phyloP scores from a whole-genome alignment of 2,888 invertebrate species.

The Scaeva pyrastri region DNA sequence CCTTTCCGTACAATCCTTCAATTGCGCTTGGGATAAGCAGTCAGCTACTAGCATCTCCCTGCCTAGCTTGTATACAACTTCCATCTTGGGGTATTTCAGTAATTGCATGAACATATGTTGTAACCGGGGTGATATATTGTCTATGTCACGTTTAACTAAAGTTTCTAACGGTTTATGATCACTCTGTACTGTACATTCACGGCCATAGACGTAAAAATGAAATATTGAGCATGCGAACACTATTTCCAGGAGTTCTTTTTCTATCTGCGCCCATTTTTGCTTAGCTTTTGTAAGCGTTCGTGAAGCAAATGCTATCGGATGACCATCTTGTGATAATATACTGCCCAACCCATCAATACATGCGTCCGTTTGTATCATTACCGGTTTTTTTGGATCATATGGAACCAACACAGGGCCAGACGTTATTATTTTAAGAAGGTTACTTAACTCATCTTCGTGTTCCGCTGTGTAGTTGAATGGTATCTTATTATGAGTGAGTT shows the following conservation, averaged over 20 bases:
- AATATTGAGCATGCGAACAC: conserved; percentile 76
- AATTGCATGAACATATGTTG: conserved; percentile 78
- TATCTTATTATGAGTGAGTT: conserved; percentile 50
- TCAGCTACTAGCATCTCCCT: conserved; percentile 44
- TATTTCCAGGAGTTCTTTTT: conserved; percentile 81
- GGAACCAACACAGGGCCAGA: conserved; percentile 43
- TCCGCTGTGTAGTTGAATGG: conserved; percentile 49
- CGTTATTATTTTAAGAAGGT: conserved; percentile 37
- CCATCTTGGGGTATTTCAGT: conserved; percentile 77
- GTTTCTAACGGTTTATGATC: conserved; percentile 80
- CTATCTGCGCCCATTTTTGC: conserved; percentile 81
- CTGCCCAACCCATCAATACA: conserved; percentile 78
- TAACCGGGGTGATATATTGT: conserved; percentile 78
- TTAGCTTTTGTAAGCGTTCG: conserved; percentile 78
- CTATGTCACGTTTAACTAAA: conserved; percentile 77
- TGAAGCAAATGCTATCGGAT: conserved; percentile 80
- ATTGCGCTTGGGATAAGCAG: conserved; percentile 78
- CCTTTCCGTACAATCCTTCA: conserved; percentile 57
- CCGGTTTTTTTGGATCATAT: conserved; percentile 71
- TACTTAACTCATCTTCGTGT: conserved; percentile 48
- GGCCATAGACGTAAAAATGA: conserved; percentile 54
- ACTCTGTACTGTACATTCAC: conserved; percentile 67
- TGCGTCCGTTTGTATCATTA: conserved; percentile 79
- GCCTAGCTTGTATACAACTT: conserved; percentile 76
- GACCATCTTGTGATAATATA: conserved; percentile 79